Base-by-base conservation (phyloP, 2,888 invertebrate species). In the Polydrusus cervinus region DNA sequence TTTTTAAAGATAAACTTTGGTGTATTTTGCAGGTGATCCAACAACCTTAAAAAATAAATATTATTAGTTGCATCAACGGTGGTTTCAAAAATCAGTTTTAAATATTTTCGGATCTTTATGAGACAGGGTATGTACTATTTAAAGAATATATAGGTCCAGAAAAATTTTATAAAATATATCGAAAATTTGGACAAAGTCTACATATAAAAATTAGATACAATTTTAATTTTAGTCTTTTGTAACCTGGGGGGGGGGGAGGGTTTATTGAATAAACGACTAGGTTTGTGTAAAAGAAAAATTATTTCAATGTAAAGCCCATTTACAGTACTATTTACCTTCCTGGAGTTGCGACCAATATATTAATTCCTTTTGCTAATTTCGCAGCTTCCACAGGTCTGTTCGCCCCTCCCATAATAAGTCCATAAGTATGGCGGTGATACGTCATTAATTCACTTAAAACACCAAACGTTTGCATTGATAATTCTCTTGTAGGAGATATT, bases 391-490 rank as follows among this genome's bases (percentile, higher is more conserved):
- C 93, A 85, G 93, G 91, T 73, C 98, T 91, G 84, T 94, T 96
- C 3, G 97, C 94, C 11, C 98, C 98, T 47, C 98, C 98, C 95
- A 98, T 98, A 0, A 98, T 91, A 61, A 99, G 88, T 0, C 98
- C 98, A 86, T 95, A 97, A 0, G 98, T 98, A 81, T 97, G 95
- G 85, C 96, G 94, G 87, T 97, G 95, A 85, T 94, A 92, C 80
- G 95, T 93, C 92, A 98, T 93, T 47, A 99, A 87, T 85, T 98
- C 97, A 87, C 95, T 95, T 13, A 98, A 87, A 0, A 99, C 98
- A 65, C 97, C 97, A 89, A 96, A 99, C 0, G 97, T 98, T 88
- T 99, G 98, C 97, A 99, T 97, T 0, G 97, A 95, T 83, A 99
- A 89, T 87, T 99, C 99, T 83, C 98, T 90, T 1, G 98, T 99